Evolutionary conservation across 2,888 invertebrate genomes (phyloP).

Genomic region (Tribolium freemani): DNA sequence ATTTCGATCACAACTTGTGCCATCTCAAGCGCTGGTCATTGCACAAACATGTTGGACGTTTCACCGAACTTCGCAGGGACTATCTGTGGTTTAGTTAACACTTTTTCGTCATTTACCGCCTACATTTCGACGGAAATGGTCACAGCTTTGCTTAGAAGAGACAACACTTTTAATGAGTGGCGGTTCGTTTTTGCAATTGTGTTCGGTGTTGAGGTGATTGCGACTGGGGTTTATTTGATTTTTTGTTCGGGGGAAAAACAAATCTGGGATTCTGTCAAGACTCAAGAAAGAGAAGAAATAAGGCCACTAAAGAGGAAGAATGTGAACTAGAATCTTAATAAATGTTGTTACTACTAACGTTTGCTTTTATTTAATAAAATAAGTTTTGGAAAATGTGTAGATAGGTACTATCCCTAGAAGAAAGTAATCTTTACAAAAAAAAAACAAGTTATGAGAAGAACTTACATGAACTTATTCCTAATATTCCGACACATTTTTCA

Average conservation of each 20-base stretch:
- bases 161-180: neutral
- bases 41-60: neutral
- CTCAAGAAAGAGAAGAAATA: neutral
- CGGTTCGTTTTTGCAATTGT: neutral
- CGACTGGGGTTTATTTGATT: neutral
- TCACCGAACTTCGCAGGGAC: neutral
- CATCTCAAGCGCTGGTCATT: neutral
- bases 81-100: neutral
- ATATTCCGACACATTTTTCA: too few species aligned
- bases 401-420: too few species aligned
- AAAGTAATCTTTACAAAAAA: too few species aligned
- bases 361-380: too few species aligned
- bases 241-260: neutral
- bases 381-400: too few species aligned
- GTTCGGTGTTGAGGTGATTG: neutral
- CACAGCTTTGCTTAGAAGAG: neutral
- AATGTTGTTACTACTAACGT: too few species aligned
- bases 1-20: neutral
- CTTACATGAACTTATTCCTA: too few species aligned
- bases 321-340: too few species aligned
- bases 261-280: neutral
- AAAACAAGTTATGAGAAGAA: too few species aligned
- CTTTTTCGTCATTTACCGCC: neutral
- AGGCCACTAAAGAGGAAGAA: too few species aligned
- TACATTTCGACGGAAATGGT: neutral